Evolutionary conservation across 2,113 vertebrate genomes (phyloP), one percentile per base, ranked within the genome.

Genomic region (Trogon melanurus): DNA sequence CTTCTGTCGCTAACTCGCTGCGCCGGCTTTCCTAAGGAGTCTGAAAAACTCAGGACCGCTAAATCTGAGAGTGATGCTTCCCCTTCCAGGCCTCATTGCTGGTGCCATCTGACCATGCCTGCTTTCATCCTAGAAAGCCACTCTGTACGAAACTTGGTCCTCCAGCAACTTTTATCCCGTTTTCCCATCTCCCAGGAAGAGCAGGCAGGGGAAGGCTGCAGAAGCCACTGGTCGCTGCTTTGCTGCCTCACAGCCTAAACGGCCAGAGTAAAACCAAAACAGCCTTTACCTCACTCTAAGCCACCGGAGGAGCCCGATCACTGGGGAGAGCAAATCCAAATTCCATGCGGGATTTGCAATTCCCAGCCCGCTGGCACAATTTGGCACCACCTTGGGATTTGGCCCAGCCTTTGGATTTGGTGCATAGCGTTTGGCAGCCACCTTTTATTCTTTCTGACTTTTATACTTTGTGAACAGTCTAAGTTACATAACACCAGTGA

Each of bases 401-500:
- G 93, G 92, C 89, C 72, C 66, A 67, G 62, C 62, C 53, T 71
- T 71, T 2, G 5, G 82, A 72, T 95, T 92, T 87, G 92, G 73
- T 86, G 95, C 89, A 9, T 32, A 13, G 56, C 87, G 58, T 79
- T 96, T 94, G 91, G 95, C 93, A 97, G 70, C 64, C 76, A 94
- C 79, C 76, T 95, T 96, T 92, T 88, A 85, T 89, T 93, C 92
- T 94, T 93, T 64, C 79, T 54, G 1, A 94, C 76, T 71, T 89
- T 95, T 86, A 56, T 87, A 88, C 85, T 96, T 69, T 83, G 60
- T 90, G 90, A 97, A 96, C 72, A 91, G 88, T n/a, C 79, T 80
- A 80, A 96, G 96, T 96, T 96, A 96, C 93, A 95, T 96, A 96
- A 96, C 80, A 66, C 80, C 72, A 91, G 91, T 57, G 92, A 89